These are phyloP conservation scores for Pollenia amentaria DNA, from an alignment of 2,888 invertebrate species.

Conservation along the genomic window DNA sequence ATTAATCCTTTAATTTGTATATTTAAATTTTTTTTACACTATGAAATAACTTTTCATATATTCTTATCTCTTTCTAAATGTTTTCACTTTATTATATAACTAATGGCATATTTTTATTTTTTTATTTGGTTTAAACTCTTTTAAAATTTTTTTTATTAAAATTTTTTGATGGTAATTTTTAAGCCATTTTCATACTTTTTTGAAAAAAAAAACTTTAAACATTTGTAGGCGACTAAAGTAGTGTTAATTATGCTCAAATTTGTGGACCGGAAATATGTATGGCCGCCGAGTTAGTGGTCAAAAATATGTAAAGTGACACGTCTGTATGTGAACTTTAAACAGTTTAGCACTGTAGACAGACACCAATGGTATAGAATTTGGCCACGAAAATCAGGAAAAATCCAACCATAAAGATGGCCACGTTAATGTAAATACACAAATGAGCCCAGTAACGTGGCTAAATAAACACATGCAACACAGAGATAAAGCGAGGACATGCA, in stretches of 20 bases:
- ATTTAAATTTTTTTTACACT: no score
- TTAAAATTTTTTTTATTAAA: not conserved
- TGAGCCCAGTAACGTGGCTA: slow-evolving; percentile 61
- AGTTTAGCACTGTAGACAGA: slow-evolving; percentile 52
- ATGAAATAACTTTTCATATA: no score
- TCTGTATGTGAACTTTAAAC: slow-evolving; percentile 48
- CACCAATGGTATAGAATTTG: slow-evolving; percentile 49
- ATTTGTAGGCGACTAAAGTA: slow-evolving; percentile 32
- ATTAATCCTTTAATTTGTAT: no score
- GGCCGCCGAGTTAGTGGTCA: slow-evolving; percentile 84
- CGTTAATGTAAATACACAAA: slow-evolving; percentile 69
- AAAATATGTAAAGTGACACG: slow-evolving; percentile 82
- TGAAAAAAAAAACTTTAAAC: slow-evolving; percentile 1
- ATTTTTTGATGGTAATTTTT: not conserved
- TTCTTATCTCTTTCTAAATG: no score
- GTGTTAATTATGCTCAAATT: slow-evolving; percentile 75
- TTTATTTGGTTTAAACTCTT: no score
- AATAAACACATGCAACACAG: slow-evolving; percentile 60
- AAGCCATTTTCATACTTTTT: slow-evolving; percentile 7
- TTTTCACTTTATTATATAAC: no score
- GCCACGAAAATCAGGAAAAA: slow-evolving; percentile 72
- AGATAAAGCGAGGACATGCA: slow-evolving; percentile 59
- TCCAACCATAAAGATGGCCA: slow-evolving; percentile 71
- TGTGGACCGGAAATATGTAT: slow-evolving; percentile 81
- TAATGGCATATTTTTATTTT: no score